Percentiles rank a stretch among this genome's conserved stretches.
Conservation (phyloP, 2,797 vertebrate genomes). For the Semotilus atromaculatus region DNA sequence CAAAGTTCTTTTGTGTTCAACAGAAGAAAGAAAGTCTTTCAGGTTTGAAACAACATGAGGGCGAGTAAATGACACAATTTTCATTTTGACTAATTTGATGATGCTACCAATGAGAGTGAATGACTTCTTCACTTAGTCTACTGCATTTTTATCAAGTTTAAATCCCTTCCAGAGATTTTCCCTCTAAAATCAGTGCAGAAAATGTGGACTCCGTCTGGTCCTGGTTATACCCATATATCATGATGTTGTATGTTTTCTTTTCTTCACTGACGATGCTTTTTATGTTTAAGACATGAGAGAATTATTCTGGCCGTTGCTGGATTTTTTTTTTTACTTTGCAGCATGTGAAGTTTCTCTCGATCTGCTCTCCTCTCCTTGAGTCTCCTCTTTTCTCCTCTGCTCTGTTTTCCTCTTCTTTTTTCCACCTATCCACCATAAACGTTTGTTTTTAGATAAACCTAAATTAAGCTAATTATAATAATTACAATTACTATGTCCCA, state of each 20-base stretch:
- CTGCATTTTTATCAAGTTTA: background rate
- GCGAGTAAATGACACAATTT: background rate
- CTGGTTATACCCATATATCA: constrained; percentile 6
- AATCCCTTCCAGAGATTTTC: background rate
- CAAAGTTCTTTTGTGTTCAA: background rate
- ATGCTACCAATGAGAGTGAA: background rate
- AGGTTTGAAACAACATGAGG: background rate
- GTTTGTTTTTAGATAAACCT: background rate
- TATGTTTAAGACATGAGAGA: background rate
- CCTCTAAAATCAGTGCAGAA: background rate
- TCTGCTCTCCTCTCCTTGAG: background rate
- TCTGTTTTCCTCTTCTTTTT: background rate
- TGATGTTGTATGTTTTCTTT: constrained; percentile 22
- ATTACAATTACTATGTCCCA: too few relatives aligned
- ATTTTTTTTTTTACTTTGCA: background rate
- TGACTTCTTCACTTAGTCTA: background rate
- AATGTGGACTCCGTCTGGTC: constrained; percentile 2
- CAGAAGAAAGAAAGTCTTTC: background rate
- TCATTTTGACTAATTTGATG: background rate
- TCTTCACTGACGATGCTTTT: background rate
- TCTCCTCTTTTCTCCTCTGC: background rate
- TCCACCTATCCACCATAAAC: background rate
- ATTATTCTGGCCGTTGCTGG: background rate
- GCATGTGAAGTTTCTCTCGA: background rate
- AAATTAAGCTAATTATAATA: background rate